Evolutionary conservation across 2,113 vertebrate genomes (phyloP), one percentile per base, ranked within the genome.

Genomic region (Rousettus leschenaultii): DNA sequence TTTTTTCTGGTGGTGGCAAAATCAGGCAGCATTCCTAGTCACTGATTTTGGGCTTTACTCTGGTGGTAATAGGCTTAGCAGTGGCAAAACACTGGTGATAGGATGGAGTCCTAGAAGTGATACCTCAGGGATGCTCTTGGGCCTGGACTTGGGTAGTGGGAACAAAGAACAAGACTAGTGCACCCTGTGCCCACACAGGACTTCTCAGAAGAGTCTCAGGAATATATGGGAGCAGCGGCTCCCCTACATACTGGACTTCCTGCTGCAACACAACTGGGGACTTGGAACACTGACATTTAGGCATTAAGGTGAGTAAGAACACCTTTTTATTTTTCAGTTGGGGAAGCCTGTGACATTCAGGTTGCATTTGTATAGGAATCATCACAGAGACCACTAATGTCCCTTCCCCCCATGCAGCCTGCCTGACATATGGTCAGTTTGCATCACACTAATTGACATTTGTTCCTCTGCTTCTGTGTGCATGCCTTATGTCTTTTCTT

Each of bases 361-460:
- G 45, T 73, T 33, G 45, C 6, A 22, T 15, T 83, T 78, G 43
- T 33, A 55, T 13, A 10, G 22, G 86, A 48, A 24, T 75, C 48
- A 26, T 57, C 0, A 0, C 5, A 84, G 82, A 86, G 86, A 57
- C 24, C 22, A 4, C n/a, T 12, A 15, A 40, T 18, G 28, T 38
- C 40, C 13, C 3, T 21, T 51, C 18, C 35, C 18, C 71, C 2
- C 14, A 13, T 18, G 68, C 74, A 96, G 82, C 83, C 83, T 71
- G 75, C 82, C 95, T 40, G 93, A 80, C 89, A 91, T 77, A 88
- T 88, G 92, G 92, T 19, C 86, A 15, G 65, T 40, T 74, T 24
- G 57, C 74, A 26, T 89, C 19, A 0, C 1, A 63, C 24, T 74
- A 77, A 63, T 53, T 75, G 35, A 33, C 73, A 65, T 91, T 91